Conservation (phyloP, 2,888 invertebrate species). For the Amiota minor region DNA sequence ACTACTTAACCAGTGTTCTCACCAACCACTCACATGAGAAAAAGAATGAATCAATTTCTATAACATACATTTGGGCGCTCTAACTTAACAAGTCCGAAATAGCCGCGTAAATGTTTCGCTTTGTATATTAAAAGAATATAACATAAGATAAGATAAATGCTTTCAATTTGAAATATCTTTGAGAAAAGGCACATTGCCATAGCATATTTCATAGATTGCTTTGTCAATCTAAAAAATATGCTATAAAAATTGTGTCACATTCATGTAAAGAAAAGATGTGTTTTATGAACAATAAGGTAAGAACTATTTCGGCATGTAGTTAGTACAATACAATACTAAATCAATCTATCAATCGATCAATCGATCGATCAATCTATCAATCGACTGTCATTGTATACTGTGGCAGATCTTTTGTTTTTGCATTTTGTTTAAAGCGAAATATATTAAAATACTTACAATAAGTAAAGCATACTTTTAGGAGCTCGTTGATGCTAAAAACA, state of each 20-base stretch:
- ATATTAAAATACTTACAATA: neutral
- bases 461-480: conserved; percentile 17
- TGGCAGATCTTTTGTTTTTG: conserved; percentile 33
- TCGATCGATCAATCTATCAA: neutral
- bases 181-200: neutral
- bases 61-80: conserved; percentile 64
- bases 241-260: neutral
- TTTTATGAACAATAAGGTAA: conserved; percentile 7
- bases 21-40: conserved; percentile 60
- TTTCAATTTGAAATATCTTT: conserved; percentile 34
- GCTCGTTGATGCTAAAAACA: conserved; percentile 6
- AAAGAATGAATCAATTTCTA: conserved; percentile 31
- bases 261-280: neutral
- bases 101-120: conserved; percentile 72
- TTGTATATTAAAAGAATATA: conserved; percentile 49
- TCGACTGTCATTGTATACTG: conserved; percentile 41
- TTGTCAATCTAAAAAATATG: conserved; percentile 19
- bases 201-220: conserved; percentile 10
- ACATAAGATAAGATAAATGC: conserved; percentile 43
- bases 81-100: conserved; percentile 71
- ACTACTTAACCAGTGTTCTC: conserved; percentile 68
- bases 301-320: conserved; percentile 21
- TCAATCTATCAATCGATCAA: no score
- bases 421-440: conserved; percentile 29
- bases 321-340: neutral